These are phyloP conservation scores for Cinclus cinclus DNA, from an alignment of 2,113 vertebrate genomes.

Conservation along the genomic window DNA sequence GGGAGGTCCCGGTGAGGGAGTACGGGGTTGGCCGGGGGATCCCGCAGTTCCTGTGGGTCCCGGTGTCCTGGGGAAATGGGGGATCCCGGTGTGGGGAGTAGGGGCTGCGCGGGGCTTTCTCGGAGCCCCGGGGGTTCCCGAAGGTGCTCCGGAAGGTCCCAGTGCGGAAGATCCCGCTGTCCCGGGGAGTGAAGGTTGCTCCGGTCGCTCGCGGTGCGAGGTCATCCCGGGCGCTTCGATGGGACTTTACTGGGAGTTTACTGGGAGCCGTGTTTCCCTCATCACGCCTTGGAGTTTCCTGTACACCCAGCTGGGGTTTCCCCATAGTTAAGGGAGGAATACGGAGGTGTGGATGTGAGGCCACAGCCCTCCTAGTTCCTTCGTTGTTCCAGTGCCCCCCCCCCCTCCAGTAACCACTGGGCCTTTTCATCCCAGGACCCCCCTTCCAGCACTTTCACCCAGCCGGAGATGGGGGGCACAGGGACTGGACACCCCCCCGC, in stretches of 20 bases:
- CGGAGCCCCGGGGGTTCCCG: neutral
- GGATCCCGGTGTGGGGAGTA: neutral
- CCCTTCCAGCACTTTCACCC: neutral
- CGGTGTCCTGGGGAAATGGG: neutral
- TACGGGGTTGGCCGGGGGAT: accelerated
- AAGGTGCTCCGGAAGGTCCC: neutral
- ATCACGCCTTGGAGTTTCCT: neutral
- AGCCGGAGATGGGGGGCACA: no score
- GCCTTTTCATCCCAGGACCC: neutral
- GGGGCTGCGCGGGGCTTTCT: neutral
- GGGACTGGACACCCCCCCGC: accelerated
- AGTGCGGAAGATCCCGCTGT: neutral
- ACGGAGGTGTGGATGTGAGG: no score
- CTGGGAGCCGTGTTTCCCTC: neutral
- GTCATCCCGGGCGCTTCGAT: neutral
- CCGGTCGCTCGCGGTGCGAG: neutral
- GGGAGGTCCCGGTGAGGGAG: neutral
- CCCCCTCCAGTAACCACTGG: neutral
- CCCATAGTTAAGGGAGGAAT: no score
- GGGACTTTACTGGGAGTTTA: neutral
- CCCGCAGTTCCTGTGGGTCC: neutral
- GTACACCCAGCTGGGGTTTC: neutral
- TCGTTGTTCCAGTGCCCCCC: neutral
- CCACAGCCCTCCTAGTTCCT: neutral
- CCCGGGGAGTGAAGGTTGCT: neutral